These are phyloP conservation scores for Asarcornis scutulata DNA, from an alignment of 2,113 vertebrate species.

Conservation along the genomic window DNA sequence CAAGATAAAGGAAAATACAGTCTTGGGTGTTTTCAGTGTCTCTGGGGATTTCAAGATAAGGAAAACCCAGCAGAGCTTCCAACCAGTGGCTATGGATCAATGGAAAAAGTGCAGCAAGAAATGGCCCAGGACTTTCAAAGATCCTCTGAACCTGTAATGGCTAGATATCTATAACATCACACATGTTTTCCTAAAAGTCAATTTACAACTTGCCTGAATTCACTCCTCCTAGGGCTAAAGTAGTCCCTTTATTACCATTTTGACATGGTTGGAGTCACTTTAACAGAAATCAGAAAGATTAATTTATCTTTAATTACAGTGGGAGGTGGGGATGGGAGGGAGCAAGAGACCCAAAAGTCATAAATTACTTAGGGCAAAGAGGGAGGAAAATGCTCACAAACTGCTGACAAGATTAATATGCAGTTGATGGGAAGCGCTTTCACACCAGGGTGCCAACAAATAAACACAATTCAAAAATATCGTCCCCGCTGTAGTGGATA, in stretches of 20 bases:
- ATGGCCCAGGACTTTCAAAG: neutral
- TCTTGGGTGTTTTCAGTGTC: neutral
- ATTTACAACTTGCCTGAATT: neutral
- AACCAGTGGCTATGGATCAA: neutral
- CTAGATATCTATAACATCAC: neutral
- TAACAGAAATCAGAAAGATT: neutral
- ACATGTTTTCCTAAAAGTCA: neutral
- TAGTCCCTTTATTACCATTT: neutral
- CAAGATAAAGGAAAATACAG: neutral
- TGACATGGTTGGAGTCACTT: neutral
- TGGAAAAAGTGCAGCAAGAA: neutral
- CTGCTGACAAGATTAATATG: constrained; percentile 92
- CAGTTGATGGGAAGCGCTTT: constrained; percentile 90
- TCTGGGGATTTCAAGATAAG: neutral
- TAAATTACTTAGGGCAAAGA: constrained; percentile 74
- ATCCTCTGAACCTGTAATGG: neutral
- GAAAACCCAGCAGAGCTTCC: neutral
- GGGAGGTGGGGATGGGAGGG: constrained; percentile 37
- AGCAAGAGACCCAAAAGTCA: constrained; percentile 56
- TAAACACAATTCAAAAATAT: constrained; percentile 94
- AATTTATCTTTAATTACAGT: constrained; percentile 26
- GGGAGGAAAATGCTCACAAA: constrained; percentile 75
- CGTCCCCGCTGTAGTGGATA: constrained; percentile 43
- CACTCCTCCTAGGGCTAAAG: neutral
- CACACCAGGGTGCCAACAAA: constrained; percentile 92